These are phyloP conservation scores for Phalera bucephala DNA, from an alignment of 2,888 invertebrate species.

Conservation along the genomic window DNA sequence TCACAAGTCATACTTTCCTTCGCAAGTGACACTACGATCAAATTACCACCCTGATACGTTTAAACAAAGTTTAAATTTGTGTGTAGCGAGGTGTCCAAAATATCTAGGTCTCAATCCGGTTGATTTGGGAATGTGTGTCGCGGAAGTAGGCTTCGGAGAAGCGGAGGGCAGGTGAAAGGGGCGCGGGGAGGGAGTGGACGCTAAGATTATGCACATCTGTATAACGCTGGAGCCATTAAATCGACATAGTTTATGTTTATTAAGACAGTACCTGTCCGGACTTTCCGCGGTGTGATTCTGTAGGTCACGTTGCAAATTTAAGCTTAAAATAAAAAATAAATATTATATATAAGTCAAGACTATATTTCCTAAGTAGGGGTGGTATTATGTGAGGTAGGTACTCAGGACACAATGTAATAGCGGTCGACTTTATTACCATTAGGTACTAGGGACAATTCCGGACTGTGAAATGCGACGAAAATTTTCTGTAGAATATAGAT, in stretches of 20 bases:
- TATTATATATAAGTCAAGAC: too few relatives aligned
- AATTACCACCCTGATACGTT: constrained; percentile 25
- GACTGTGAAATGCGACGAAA: too few relatives aligned
- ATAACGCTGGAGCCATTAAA: constrained; percentile 33
- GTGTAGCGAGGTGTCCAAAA: constrained; percentile 46
- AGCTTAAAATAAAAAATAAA: too few relatives aligned
- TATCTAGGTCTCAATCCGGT: constrained; percentile 72
- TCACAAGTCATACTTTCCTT: constrained; percentile 38
- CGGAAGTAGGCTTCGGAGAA: constrained; percentile 55
- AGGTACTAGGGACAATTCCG: too few relatives aligned
- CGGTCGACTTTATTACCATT: too few relatives aligned
- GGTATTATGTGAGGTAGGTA: too few relatives aligned
- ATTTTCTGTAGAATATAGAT: too few relatives aligned
- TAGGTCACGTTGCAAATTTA: too few relatives aligned
- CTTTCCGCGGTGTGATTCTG: too few relatives aligned
- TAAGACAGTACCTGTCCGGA: not conserved
- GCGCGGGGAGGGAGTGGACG: constrained; percentile 13
- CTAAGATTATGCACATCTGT: constrained; percentile 53
- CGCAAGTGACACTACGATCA: constrained; percentile 11
- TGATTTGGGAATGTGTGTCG: constrained; percentile 72
- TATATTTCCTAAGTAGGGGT: too few relatives aligned
- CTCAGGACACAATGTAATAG: too few relatives aligned
- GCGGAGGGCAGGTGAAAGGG: constrained; percentile 40
- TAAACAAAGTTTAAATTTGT: constrained; percentile 36
- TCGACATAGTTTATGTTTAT: constrained; percentile 30